Evolutionary conservation across 2,113 vertebrate genomes (phyloP), one percentile per base, ranked within the genome.

Genomic region (Chaetorhynchus papuensis): DNA sequence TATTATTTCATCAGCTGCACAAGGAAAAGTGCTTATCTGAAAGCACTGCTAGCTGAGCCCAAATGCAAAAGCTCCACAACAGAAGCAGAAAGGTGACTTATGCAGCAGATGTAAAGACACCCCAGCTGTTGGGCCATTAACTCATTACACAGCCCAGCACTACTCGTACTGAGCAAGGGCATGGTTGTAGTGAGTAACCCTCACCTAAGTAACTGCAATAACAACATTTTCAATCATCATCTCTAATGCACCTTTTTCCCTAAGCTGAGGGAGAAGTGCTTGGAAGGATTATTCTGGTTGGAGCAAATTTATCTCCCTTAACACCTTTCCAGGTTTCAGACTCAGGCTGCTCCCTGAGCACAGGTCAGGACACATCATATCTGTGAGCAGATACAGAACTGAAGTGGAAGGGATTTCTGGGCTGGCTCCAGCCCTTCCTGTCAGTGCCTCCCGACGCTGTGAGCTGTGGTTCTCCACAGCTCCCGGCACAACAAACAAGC

Each of bases 391-490:
- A 61, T 4, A 33, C 19, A 52, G 42, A 63, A 37, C 23, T 14
- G 56, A 78, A 68, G 85, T 9, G 66, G 66, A 75, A 85, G n/a
- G 35, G 82, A 75, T 59, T 64, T 72, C 54, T 66, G 54, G 3
- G 9, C 71, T 69, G 59, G 79, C 28, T 60, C 41, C 92, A 4
- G 82, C 83, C 4, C 35, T 54, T 79, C 79, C 70, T 76, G 71
- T 77, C 63, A 61, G 28, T 20, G 68, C 69, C 56, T 81, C 72
- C 56, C 0, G 0, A 7, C 0, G 1, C 82, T 60, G 20, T 8
- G n/a, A 35, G 80, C 65, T 71, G 37, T 13, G 52, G 26, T 15
- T 87, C 80, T 26, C 47, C 4, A 2, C 44, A 12, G 72, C 56
- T 91, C 57, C 65, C 60, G 37, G 87, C 78, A 93, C 57, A 69